These are phyloP conservation scores for Paedocypris micromegethes DNA, from an alignment of 2,797 vertebrate genomes.

Conservation along the genomic window DNA sequence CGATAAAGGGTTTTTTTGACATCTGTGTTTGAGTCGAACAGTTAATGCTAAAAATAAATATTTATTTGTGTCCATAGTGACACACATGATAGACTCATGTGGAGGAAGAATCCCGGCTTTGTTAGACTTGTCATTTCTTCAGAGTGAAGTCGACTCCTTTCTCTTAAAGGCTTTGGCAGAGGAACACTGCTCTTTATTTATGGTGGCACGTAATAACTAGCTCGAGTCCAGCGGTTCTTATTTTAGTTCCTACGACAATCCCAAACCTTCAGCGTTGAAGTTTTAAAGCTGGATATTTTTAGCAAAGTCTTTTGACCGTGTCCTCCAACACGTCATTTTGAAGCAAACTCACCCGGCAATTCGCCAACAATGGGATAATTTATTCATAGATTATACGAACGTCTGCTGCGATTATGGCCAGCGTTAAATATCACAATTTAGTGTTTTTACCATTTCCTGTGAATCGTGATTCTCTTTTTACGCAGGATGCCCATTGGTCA, in stretches of 20 bases:
- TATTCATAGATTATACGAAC: too few relatives aligned
- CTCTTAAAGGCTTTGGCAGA: conserved; percentile 39
- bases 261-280: conserved; percentile 24
- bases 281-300: conserved; percentile 41
- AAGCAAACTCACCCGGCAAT: not conserved
- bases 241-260: conserved; percentile 50
- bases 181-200: conserved; percentile 40
- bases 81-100: conserved; percentile 23
- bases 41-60: not conserved
- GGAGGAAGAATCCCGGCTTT: conserved; percentile 37
- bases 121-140: conserved; percentile 43
- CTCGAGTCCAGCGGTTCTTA: conserved; percentile 40
- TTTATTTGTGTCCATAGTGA: conserved; percentile 36
- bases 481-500: conserved; percentile 81
- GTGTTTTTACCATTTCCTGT: not conserved
- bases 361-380: not conserved
- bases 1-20: conserved; percentile 17
- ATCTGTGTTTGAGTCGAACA: conserved; percentile 18
- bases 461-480: conserved; percentile 18
- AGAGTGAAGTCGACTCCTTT: conserved; percentile 43
- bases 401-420: too few relatives aligned
- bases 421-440: not conserved
- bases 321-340: conserved; percentile 1
- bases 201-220: conserved; percentile 26
- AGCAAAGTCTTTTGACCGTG: conserved; percentile 25